These are phyloP conservation scores for Amblyopsis hoosieri DNA, from an alignment of 2,797 vertebrate species.

Conservation along the genomic window DNA sequence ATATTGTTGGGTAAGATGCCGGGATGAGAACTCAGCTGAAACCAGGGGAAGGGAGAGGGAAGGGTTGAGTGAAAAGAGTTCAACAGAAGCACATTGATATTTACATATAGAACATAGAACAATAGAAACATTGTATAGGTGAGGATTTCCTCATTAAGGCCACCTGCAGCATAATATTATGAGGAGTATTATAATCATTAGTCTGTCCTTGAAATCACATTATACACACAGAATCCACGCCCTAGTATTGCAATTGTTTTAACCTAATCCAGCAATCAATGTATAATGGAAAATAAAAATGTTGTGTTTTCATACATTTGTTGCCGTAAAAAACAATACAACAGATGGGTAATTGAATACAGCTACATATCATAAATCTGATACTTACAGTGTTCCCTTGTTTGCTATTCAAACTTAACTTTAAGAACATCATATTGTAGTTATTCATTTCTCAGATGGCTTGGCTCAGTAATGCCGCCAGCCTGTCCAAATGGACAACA, in stretches of 20 bases:
- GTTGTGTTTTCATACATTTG: too few species aligned
- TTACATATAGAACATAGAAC: slow-evolving; percentile 13
- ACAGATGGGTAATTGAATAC: slow-evolving; percentile 14
- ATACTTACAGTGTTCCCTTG: neutral
- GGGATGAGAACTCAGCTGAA: slow-evolving; percentile 40
- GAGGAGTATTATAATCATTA: slow-evolving; percentile 7
- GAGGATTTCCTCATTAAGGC: neutral
- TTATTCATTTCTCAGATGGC: slow-evolving; percentile 52
- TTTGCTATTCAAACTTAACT: slow-evolving; percentile 21
- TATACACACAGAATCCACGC: slow-evolving; percentile 5
- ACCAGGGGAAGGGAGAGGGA: slow-evolving; percentile 12
- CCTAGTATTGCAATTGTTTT: too few species aligned
- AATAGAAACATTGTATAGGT: neutral
- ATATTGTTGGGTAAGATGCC: slow-evolving; percentile 63
- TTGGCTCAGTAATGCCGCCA: slow-evolving; percentile 59
- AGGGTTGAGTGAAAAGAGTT: neutral
- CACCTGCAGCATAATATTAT: neutral
- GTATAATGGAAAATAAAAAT: too few species aligned
- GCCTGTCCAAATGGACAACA: slow-evolving; percentile 38
- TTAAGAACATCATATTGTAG: slow-evolving; percentile 46
- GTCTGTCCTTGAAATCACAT: slow-evolving; percentile 5
- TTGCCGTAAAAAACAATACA: slow-evolving; percentile 1
- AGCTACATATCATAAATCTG: slow-evolving; percentile 33
- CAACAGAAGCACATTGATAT: neutral
- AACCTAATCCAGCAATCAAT: too few species aligned